A percentile compares a stretch with the other conserved stretches of the same genome.
phyloP scores from a whole-genome alignment of 1,140 invertebrate genomes.

The Orussus abietinus region DNA sequence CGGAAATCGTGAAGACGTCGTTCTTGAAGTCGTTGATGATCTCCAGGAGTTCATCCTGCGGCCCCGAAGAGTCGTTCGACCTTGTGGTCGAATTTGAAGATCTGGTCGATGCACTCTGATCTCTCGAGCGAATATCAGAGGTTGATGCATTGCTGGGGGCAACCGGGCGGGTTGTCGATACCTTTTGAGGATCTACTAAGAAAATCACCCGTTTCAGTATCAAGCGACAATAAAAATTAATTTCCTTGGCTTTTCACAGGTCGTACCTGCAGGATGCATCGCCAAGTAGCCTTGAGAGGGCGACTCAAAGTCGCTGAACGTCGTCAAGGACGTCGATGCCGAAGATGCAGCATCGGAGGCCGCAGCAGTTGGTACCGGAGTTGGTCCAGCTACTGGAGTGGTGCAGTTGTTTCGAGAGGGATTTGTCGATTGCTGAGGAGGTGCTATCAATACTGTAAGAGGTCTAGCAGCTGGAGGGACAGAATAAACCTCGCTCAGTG shows the following conservation, averaged over 20 bases:
- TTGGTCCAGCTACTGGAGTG: slow-evolving; percentile 33
- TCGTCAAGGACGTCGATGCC: slow-evolving; percentile 20
- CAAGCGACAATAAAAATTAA: too few relatives aligned
- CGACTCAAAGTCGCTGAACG: slow-evolving; percentile 28
- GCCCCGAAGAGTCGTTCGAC: slow-evolving; percentile 36
- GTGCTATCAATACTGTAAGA: slow-evolving; percentile 26
- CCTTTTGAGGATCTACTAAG: slow-evolving; percentile 10
- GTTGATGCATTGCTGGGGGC: slow-evolving; percentile 21
- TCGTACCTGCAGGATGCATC: slow-evolving; percentile 52
- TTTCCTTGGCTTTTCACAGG: too few relatives aligned
- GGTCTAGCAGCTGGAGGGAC: slow-evolving; percentile 55
- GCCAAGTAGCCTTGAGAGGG: slow-evolving; percentile 53
- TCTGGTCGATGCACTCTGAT: too few relatives aligned
- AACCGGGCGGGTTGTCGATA: slow-evolving; percentile 18
- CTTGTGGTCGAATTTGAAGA: slow-evolving; percentile 26
- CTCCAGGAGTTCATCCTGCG: slow-evolving; percentile 76
- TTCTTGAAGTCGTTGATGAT: slow-evolving; percentile 88
- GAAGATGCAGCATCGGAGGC: slow-evolving; percentile 22
- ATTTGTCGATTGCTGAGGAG: slow-evolving; percentile 23
- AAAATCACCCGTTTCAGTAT: slow-evolving; percentile 5
- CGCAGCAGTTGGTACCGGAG: too few relatives aligned
- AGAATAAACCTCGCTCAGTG: slow-evolving; percentile 54
- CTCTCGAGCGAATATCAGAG: too few relatives aligned
- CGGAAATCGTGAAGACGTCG: slow-evolving; percentile 77
- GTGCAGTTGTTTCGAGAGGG: slow-evolving; percentile 21